Conservation (phyloP, 1,140 invertebrate genomes). For the Leptinotarsa defecta region DNA sequence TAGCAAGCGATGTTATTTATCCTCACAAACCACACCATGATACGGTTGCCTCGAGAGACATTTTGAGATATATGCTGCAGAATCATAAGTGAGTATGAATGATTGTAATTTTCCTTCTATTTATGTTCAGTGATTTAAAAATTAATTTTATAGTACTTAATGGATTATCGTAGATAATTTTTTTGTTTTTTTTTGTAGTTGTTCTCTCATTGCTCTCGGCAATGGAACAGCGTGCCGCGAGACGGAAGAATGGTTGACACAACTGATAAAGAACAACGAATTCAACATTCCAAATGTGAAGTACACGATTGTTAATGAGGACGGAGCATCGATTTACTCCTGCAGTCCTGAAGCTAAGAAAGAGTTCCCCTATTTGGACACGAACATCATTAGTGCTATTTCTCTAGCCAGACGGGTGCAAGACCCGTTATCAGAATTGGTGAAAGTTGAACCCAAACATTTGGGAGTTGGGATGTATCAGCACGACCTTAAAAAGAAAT, state of each 20-base stretch:
- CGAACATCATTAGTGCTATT: conserved; percentile 79
- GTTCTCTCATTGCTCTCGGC: conserved; percentile 79
- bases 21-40: conserved; percentile 58
- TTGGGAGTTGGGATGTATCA: conserved; percentile 92
- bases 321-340: conserved; percentile 89
- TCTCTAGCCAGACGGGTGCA: conserved; percentile 85
- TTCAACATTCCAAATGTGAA: conserved; percentile 65
- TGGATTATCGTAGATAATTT: too few species aligned
- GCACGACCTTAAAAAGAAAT: conserved; percentile 82
- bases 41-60: conserved; percentile 36
- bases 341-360: conserved; percentile 79
- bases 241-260: conserved; percentile 76
- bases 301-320: conserved; percentile 86
- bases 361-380: conserved; percentile 83
- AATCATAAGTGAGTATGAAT: conserved; percentile 42
- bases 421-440: conserved; percentile 87
- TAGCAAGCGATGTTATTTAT: conserved; percentile 73
- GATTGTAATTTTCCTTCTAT: too few species aligned
- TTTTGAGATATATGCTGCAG: conserved; percentile 44
- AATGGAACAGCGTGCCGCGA: conserved; percentile 88
- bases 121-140: too few species aligned
- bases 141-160: too few species aligned
- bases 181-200: conserved; percentile 54
- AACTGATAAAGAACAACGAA: conserved; percentile 63
- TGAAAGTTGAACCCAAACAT: conserved; percentile 91